Evolutionary conservation across 2,113 vertebrate genomes (phyloP).

Genomic region (Mesocricetus auratus): DNA sequence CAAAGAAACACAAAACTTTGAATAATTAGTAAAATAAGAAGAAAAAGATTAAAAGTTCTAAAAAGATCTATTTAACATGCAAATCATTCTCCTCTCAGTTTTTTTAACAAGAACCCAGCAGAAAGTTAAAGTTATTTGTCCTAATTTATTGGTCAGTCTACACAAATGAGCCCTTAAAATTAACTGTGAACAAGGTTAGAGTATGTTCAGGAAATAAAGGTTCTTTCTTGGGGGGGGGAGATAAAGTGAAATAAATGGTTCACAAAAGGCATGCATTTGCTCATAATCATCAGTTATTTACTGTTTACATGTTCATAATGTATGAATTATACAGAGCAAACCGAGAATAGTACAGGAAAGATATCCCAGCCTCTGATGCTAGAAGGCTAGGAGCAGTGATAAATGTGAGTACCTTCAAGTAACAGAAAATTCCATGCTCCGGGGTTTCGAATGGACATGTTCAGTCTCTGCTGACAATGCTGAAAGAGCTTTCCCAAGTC

Average conservation of each 20-base stretch:
- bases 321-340: background rate
- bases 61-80: background rate
- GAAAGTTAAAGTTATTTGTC: background rate
- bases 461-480: background rate
- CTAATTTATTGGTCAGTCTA: background rate
- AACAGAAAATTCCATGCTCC: background rate
- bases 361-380: background rate
- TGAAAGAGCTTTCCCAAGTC: background rate
- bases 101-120: background rate
- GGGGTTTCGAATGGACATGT: background rate
- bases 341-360: background rate
- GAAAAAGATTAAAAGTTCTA: background rate
- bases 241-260: background rate
- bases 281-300: constrained; percentile 19
- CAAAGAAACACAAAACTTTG: background rate
- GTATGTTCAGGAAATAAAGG: background rate
- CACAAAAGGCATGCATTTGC: background rate
- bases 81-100: background rate
- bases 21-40: constrained; percentile 8
- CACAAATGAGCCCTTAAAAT: background rate
- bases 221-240: background rate
- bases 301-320: background rate
- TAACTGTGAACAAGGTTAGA: background rate
- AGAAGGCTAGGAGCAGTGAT: background rate
- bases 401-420: background rate